Conservation (phyloP, 2,888 invertebrate species). For the Piscicola geometra region DNA sequence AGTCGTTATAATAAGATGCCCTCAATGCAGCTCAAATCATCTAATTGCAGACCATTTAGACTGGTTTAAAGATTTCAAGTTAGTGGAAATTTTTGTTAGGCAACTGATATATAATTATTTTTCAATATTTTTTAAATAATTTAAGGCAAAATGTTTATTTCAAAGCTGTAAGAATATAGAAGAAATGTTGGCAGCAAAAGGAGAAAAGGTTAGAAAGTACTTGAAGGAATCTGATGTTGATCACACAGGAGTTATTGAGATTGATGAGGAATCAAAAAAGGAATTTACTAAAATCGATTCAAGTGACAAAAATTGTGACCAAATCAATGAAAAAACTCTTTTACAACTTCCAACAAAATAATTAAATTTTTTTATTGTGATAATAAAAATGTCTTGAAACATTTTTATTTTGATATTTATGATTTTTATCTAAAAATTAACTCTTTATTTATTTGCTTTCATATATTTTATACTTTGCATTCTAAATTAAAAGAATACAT, state of each 20-base stretch:
- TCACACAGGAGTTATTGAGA: slow-evolving; percentile 5
- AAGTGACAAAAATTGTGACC: too few species aligned
- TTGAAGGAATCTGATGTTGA: slow-evolving; percentile 13
- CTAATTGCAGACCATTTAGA: slow-evolving; percentile 91
- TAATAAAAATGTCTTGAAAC: too few species aligned
- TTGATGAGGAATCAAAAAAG: neutral
- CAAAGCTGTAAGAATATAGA: slow-evolving; percentile 70
- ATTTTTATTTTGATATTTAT: too few species aligned
- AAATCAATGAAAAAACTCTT: neutral
- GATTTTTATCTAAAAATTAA: too few species aligned
- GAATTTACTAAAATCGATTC: too few species aligned
- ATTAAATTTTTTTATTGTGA: neutral
- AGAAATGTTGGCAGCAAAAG: slow-evolving; percentile 78
- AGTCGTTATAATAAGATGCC: slow-evolving; percentile 84
- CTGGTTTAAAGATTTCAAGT: slow-evolving; percentile 77
- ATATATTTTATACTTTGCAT: too few species aligned
- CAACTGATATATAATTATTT: neutral
- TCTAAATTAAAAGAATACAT: too few species aligned
- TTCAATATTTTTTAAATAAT: neutral
- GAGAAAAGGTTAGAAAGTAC: slow-evolving; percentile 67
- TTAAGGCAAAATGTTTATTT: slow-evolving; percentile 2
- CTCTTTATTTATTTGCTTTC: too few species aligned
- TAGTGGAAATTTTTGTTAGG: slow-evolving; percentile 43
- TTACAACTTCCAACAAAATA: neutral
- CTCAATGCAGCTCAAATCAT: slow-evolving; percentile 81